A percentile compares a stretch with the other conserved stretches of the same genome.
phyloP scores from a whole-genome alignment of 2,888 invertebrate species.

The Serripes groenlandicus region DNA sequence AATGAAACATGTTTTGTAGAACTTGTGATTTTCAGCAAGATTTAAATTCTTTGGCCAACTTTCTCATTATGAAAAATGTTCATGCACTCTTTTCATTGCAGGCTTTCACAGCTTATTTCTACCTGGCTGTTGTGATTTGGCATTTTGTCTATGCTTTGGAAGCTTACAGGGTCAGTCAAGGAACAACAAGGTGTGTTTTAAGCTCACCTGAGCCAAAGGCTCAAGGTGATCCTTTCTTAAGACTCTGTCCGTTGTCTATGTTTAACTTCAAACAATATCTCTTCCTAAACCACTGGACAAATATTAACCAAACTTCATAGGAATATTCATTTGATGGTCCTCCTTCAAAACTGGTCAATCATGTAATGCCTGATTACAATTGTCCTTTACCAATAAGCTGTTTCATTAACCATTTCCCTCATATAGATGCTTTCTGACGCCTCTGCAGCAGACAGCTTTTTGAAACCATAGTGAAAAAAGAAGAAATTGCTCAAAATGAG shows the following conservation, averaged over 20 bases:
- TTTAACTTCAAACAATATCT: background rate
- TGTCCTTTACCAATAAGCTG: background rate
- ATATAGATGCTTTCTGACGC: background rate
- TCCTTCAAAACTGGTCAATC: too few species aligned
- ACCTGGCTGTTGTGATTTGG: slow-evolving; percentile 66
- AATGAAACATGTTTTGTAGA: too few species aligned
- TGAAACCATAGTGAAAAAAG: background rate
- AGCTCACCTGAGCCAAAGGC: too few species aligned
- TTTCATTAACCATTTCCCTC: background rate
- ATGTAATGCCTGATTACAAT: too few species aligned
- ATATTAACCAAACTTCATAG: too few species aligned
- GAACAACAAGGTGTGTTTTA: slow-evolving; percentile 63
- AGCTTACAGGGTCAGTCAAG: slow-evolving; percentile 63
- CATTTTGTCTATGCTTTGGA: slow-evolving; percentile 71
- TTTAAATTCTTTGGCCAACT: too few species aligned
- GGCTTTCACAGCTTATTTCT: slow-evolving; percentile 45
- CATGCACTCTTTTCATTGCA: background rate
- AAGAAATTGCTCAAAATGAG: background rate
- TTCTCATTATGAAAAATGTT: too few species aligned
- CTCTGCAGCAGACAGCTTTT: background rate
- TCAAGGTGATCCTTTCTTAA: background rate
- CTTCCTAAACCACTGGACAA: background rate
- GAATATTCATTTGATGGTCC: too few species aligned
- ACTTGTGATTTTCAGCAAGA: too few species aligned
- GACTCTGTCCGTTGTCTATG: background rate